Percentiles rank a stretch among this genome's conserved stretches.
Evolutionary conservation across 2,797 vertebrate species (phyloP).

Genomic region (Chaenodraco wilsoni): DNA sequence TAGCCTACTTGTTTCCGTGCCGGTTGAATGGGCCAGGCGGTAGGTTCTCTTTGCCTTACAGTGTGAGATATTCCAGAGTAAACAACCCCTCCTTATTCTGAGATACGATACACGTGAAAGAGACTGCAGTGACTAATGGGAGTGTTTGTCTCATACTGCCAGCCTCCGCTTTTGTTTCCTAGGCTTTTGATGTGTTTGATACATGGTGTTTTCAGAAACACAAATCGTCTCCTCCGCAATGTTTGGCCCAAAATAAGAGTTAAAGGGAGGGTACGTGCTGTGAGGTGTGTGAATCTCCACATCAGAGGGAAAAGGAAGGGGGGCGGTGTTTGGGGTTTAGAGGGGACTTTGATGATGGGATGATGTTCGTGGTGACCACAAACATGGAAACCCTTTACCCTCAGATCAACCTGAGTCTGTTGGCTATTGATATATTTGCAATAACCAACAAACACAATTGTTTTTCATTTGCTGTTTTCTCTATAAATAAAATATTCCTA

Average conservation of each 20-base stretch:
- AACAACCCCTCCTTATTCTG: slow-evolving; percentile 69
- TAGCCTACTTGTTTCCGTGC: slow-evolving; percentile 65
- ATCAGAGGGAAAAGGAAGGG: slow-evolving; percentile 68
- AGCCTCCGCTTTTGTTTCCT: slow-evolving; percentile 79
- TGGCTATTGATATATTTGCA: slow-evolving; percentile 10
- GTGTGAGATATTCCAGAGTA: slow-evolving; percentile 74
- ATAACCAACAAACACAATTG: slow-evolving; percentile 6
- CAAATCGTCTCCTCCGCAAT: slow-evolving; percentile 78
- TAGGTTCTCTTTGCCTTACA: slow-evolving; percentile 73
- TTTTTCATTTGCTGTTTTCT: slow-evolving; percentile 12
- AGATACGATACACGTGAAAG: slow-evolving; percentile 68
- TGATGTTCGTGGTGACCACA: slow-evolving; percentile 59
- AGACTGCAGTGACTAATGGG: slow-evolving; percentile 80
- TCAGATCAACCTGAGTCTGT: slow-evolving; percentile 20
- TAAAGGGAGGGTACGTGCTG: slow-evolving; percentile 59
- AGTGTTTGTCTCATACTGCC: slow-evolving; percentile 80
- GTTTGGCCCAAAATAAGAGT: slow-evolving; percentile 84
- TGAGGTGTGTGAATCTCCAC: slow-evolving; percentile 71
- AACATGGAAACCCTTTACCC: slow-evolving; percentile 49
- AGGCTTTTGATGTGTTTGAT: slow-evolving; percentile 82
- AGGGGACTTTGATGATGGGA: slow-evolving; percentile 68
- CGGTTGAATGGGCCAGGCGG: slow-evolving; percentile 69
- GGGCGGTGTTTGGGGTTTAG: slow-evolving; percentile 51
- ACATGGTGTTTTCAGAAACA: slow-evolving; percentile 77
- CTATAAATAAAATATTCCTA: slow-evolving; percentile 17